Base-by-base conservation (phyloP, 2,888 invertebrate genomes). In the Axea sp. region DNA sequence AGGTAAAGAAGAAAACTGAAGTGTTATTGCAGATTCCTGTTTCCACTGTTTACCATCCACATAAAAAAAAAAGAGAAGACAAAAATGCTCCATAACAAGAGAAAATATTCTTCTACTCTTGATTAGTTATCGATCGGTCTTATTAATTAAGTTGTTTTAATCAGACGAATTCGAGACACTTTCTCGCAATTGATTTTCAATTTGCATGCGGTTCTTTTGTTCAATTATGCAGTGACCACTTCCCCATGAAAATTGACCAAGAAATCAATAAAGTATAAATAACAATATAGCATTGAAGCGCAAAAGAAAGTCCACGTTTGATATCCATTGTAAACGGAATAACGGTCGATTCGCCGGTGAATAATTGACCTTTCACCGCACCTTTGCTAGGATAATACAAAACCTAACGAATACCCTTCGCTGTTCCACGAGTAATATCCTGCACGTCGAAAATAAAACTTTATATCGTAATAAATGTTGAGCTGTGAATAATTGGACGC, bases 321-420 rank as follows among this genome's bases (percentile, higher is more conserved):
- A 69, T 45, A 43, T 8, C 14, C 49, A 57, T 71, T 62, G 64
- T 69, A 64, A 41, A 57, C 26, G 45, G 64, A 39, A 65, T 65
- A 74, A 74, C 74, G 74, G 74, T 74, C 69, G 60, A 51, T 43
- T 41, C 47, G 53, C 60, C 47, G 59, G 24, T 65, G 65, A 74
- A 74, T 65, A 69, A 74, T 69, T 74, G 74, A 74, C 74, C 74
- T 74, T 74, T 74, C 69, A 74, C 69, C 51, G 51, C 45, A 41
- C 53, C 64, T 69, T 43, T 49, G 57, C 49, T 49, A 39, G 71
- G 47, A 57, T 71, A 62, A 71, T 57, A 57, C 49, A 41, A 64
- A 71, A 64, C 60, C 28, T 45, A 51, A 28, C 59, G 15, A 19
- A 45, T 53, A n/a, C 37, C 19, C 43, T 43, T 41, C 45, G 31